Base-by-base conservation (phyloP, 2,888 invertebrate genomes). In the Sphaerophoria rueppellii region DNA sequence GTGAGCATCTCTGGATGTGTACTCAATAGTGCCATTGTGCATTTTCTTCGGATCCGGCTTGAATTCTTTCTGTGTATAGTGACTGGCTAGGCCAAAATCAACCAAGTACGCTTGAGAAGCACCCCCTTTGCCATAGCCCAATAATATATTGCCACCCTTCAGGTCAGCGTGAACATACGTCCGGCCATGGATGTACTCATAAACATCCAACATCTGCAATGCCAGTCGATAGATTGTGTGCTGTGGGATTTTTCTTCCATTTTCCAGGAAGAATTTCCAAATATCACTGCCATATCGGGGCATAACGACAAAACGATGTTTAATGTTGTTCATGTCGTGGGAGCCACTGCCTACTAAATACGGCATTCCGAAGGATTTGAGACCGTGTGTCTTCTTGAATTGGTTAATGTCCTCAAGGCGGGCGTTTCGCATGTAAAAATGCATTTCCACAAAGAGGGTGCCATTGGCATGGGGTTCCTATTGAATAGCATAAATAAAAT, bases 1-100 rank as follows among this genome's bases (percentile, higher is more conserved):
- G 92, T 99, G 99, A 4, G 98, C 98, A 93, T 99, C 99, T 81
- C 97, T 93, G 87, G 98, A 98, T 0, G 98, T 97, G 90, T 98
- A 99, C 90, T 99, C 98, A 82, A 98, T 96, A 0, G 99, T 99
- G 0, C 99, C 99, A 91, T 99, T 97, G 90, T 99, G 99, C 83
- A 98, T 98, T 90, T 95, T 96, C 88, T 96, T 96, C 0, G 97
- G 96, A 92, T 99, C 97, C 0, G 96, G 95, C 90, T 96, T 97
- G 90, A 96, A 98, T 76, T 95, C 95, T 88, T 96, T 96, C 0
- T 95, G 95, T 2, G 94, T 94, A 87, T 94, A 96, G 87, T 95
- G 95, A 12, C 95, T 94, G 0, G 98, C 98, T 50, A 99, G 93
- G 0, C 99, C 99, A 92, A 96, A 99, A 93, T 99, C 99, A 0